Evolutionary conservation across 2,797 vertebrate species (phyloP).

Genomic region (Oryzias dopingdopingensis): DNA sequence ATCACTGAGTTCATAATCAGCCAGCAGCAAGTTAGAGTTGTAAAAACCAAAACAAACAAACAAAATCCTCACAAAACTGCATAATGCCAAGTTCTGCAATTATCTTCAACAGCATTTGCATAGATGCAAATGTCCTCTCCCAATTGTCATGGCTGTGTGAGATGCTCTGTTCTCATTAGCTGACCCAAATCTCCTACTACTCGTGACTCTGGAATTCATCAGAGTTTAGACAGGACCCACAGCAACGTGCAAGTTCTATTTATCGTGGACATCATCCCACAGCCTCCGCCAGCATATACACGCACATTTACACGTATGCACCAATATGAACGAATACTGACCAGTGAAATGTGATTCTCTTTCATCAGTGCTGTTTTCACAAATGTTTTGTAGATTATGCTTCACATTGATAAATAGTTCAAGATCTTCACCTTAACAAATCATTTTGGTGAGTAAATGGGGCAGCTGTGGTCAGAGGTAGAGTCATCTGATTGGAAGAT

Average conservation of each 20-base stretch:
- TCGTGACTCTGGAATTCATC: slow-evolving; percentile 80
- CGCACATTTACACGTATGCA: slow-evolving; percentile 13
- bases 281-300: slow-evolving; percentile 36
- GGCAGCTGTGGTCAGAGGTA: no score
- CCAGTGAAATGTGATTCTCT: slow-evolving; percentile 5
- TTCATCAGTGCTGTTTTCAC: no score
- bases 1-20: neutral
- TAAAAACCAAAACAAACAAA: slow-evolving; percentile 6
- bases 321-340: slow-evolving; percentile 30
- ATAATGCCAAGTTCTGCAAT: slow-evolving; percentile 72
- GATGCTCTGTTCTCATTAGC: slow-evolving; percentile 80
- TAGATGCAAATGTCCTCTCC: slow-evolving; percentile 78
- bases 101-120: slow-evolving; percentile 73
- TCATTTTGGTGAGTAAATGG: no score
- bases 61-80: slow-evolving; percentile 32
- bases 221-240: slow-evolving; percentile 82
- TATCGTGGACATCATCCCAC: slow-evolving; percentile 54
- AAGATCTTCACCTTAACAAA: no score
- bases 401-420: no score
- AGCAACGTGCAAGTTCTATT: slow-evolving; percentile 77
- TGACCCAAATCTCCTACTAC: slow-evolving; percentile 77
- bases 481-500: no score
- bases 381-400: no score
- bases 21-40: neutral
- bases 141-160: slow-evolving; percentile 77